Percentiles rank a stretch among this genome's conserved stretches.
Evolutionary conservation across 2,888 invertebrate species (phyloP).

Genomic region (Cantharis flavilabris): DNA sequence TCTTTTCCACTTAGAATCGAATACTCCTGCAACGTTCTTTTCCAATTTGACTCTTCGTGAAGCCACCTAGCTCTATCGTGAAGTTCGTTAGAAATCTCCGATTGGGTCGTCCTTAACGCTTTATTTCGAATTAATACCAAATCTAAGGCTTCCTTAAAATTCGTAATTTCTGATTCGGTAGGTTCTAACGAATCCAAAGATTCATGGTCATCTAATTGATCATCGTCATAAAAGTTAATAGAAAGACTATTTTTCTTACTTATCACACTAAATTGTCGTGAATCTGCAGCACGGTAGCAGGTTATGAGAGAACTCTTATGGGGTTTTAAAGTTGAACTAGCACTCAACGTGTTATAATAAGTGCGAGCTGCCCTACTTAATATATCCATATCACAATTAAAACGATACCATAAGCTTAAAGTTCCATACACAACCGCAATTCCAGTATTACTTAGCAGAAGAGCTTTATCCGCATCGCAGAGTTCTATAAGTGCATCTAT

Average conservation of each 20-base stretch:
- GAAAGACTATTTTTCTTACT: conserved; percentile 1
- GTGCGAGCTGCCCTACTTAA: not conserved
- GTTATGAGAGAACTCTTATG: not conserved
- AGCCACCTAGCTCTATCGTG: conserved; percentile 40
- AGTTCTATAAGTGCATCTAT: conserved; percentile 13
- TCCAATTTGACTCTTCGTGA: conserved; percentile 42
- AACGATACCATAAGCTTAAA: conserved; percentile 10
- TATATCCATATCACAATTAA: conserved; percentile 1
- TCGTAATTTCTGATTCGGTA: conserved; percentile 34
- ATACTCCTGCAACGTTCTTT: conserved; percentile 41
- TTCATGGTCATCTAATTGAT: not conserved
- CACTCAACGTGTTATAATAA: not conserved
- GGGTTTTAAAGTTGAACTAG: not conserved
- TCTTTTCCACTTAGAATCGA: conserved; percentile 39
- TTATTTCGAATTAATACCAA: conserved; percentile 41
- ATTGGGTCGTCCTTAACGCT: conserved; percentile 39
- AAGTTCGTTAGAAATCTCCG: conserved; percentile 39
- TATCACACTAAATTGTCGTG: conserved; percentile 3
- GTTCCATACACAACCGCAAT: conserved; percentile 10
- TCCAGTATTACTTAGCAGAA: conserved; percentile 9
- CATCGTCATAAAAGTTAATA: not conserved
- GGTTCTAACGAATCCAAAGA: conserved; percentile 7
- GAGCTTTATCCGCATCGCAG: conserved; percentile 14
- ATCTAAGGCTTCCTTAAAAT: conserved; percentile 39
- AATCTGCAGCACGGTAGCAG: not conserved